Conservation (phyloP, 2,888 invertebrate genomes). For the Noctuana brunneofusca region DNA sequence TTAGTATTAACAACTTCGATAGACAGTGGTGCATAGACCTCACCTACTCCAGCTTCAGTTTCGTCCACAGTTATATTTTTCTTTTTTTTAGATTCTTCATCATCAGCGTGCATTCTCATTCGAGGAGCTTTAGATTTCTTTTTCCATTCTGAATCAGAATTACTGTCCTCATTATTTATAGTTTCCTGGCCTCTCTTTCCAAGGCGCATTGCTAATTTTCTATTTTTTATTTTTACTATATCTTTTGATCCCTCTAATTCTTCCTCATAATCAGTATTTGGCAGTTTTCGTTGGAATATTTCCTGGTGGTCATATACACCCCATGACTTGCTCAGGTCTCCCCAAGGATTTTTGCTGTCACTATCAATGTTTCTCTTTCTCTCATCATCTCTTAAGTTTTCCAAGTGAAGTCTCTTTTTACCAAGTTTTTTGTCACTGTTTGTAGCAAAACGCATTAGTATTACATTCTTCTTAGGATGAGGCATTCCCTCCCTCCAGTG, state of each 20-base stretch:
- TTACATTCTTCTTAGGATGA: conserved; percentile 85
- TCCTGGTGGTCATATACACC: conserved; percentile 85
- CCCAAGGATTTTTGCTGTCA: conserved; percentile 87
- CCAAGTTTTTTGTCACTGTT: conserved; percentile 87
- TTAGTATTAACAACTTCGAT: conserved; percentile 70
- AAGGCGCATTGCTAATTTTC: conserved; percentile 67
- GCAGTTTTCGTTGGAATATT: conserved; percentile 66
- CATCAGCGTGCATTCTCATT: conserved; percentile 95
- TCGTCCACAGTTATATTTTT: conserved; percentile 53
- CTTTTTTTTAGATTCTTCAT: conserved; percentile 86
- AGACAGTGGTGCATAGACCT: conserved; percentile 68
- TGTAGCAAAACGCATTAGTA: conserved; percentile 90
- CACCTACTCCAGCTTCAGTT: conserved; percentile 43
- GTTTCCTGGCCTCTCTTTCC: conserved; percentile 60
- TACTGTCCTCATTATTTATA: conserved; percentile 67
- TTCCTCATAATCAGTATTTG: conserved; percentile 56
- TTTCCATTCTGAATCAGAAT: conserved; percentile 83
- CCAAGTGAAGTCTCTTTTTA: conserved; percentile 62
- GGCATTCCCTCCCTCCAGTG: conserved; percentile 89
- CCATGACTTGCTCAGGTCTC: conserved; percentile 87
- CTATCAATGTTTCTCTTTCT: conserved; percentile 49
- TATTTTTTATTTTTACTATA: conserved; percentile 62
- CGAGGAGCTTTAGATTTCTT: conserved; percentile 86
- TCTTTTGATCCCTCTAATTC: conserved; percentile 49
- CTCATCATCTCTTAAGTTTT: conserved; percentile 48